Conservation (phyloP, 2,888 invertebrate species). For the Mythimna lalbum region DNA sequence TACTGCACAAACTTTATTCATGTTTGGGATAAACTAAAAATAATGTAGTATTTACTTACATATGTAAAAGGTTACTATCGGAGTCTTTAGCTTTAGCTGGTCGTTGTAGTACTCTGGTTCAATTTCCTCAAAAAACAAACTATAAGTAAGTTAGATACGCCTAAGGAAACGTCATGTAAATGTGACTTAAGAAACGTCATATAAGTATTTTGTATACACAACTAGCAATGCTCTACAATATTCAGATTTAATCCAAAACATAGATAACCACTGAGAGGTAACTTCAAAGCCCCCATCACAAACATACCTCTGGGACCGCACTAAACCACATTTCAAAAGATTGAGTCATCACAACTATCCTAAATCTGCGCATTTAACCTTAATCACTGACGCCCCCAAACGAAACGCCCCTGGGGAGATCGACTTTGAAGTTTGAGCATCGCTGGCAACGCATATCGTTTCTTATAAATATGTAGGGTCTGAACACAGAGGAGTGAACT, state of each 20-base stretch:
- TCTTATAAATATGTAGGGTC: constrained; percentile 51
- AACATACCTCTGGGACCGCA: constrained; percentile 20
- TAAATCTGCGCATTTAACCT: constrained; percentile 42
- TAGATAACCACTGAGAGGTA: constrained; percentile 23
- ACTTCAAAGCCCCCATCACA: constrained; percentile 35
- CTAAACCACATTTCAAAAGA: constrained; percentile 57
- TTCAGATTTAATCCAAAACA: not conserved
- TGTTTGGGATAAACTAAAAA: no score
- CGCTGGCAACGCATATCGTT: constrained; percentile 44
- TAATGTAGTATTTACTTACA: no score
- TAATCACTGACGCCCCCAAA: constrained; percentile 45
- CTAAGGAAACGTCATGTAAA: not conserved
- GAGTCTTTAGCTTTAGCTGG: no score
- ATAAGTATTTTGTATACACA: not conserved
- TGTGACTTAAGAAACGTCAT: not conserved
- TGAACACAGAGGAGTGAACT: constrained; percentile 20
- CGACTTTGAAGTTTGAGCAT: constrained; percentile 55
- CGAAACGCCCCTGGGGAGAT: constrained; percentile 29
- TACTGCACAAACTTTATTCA: no score
- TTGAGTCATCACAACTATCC: constrained; percentile 41
- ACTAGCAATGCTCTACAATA: constrained; percentile 1
- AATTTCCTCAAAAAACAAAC: no score
- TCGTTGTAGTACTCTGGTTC: no score
- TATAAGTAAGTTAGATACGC: no score
- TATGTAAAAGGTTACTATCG: no score